Evolutionary conservation across 2,797 vertebrate species (phyloP).

Genomic region (Leuciscus waleckii): DNA sequence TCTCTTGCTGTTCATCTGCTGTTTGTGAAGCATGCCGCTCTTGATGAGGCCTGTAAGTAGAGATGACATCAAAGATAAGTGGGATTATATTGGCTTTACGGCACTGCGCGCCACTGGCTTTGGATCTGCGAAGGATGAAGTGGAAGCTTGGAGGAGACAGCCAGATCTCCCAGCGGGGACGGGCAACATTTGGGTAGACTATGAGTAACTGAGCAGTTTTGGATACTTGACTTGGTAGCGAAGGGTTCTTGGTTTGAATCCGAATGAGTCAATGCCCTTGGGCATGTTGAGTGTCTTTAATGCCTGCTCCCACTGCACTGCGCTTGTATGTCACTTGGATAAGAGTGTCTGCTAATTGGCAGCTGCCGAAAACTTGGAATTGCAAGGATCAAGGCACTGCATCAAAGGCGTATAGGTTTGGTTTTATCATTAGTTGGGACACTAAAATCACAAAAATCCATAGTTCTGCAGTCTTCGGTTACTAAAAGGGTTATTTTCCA

Average conservation of each 20-base stretch:
- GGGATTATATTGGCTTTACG: conserved; percentile 67
- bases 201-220: conserved; percentile 38
- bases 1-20: conserved; percentile 24
- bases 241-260: conserved; percentile 34
- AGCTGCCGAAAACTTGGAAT: neutral
- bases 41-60: conserved; percentile 66
- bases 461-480: neutral
- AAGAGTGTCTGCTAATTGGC: conserved; percentile 30
- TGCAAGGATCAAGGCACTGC: conserved; percentile 4
- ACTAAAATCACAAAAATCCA: neutral
- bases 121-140: conserved; percentile 62
- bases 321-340: neutral
- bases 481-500: neutral
- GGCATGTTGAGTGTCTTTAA: conserved; percentile 17
- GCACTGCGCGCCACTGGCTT: conserved; percentile 56
- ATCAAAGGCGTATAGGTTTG: neutral
- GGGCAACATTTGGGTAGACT: conserved; percentile 29
- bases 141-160: conserved; percentile 40
- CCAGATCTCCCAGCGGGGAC: conserved; percentile 24
- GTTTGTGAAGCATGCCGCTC: conserved; percentile 47
- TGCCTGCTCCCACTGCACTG: conserved; percentile 16
- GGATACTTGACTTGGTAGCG: conserved; percentile 23
- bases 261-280: conserved; percentile 25
- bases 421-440: neutral
- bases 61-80: conserved; percentile 66